phyloP scores from a whole-genome alignment of 1,140 invertebrate genomes.

The Macrobrachium rosenbergii region DNA sequence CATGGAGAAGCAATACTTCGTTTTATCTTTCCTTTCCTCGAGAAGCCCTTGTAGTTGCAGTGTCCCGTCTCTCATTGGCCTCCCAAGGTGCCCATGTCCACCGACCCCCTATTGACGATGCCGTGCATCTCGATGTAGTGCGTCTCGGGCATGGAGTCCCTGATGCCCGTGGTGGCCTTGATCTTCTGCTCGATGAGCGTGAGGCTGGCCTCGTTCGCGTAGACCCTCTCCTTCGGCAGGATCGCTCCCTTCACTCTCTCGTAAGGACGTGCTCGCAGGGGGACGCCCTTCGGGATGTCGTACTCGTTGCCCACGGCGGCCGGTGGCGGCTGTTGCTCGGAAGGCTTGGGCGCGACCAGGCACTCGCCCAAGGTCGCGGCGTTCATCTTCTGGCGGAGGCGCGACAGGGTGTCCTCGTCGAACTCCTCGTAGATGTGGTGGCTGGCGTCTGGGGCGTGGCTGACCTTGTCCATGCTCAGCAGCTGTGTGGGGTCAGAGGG shows the following conservation, averaged over 20 bases:
- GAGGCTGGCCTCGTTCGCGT: not conserved
- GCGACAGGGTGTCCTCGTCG: constrained; percentile 17
- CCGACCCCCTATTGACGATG: not conserved
- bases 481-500: constrained; percentile 2
- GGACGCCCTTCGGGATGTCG: not conserved
- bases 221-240: not conserved
- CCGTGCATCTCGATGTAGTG: constrained; percentile 19
- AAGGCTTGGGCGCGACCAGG: not conserved
- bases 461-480: constrained; percentile 1
- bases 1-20: too few relatives aligned
- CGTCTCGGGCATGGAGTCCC: not conserved
- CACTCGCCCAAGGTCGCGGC: not conserved
- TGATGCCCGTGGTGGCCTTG: not conserved
- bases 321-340: too few relatives aligned
- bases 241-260: not conserved
- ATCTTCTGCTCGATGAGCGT: not conserved
- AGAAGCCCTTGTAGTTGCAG: too few relatives aligned
- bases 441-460: not conserved
- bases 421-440: constrained; percentile 3
- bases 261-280: not conserved
- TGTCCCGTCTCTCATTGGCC: too few relatives aligned
- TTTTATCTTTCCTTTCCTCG: too few relatives aligned
- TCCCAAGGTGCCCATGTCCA: not conserved
- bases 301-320: not conserved
- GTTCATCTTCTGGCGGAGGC: constrained; percentile 12